Base-by-base conservation (phyloP, 2,888 invertebrate species). In the Pristionchus maxplancki region DNA sequence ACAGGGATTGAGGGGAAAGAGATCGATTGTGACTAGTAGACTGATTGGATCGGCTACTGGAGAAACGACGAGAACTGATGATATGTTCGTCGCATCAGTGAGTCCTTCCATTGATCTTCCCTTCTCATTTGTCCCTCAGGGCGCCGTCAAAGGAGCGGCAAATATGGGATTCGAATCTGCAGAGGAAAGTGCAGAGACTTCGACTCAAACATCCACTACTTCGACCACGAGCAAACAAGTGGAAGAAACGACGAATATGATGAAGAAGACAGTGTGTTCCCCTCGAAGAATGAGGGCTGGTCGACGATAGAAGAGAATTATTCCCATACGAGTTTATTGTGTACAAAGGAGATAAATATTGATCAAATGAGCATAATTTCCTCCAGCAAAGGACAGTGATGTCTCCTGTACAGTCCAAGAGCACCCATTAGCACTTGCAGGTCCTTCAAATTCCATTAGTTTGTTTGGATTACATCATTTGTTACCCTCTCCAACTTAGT, bases 171-270 rank as follows among this genome's bases (percentile, higher is more conserved):
- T 71, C 17, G 71, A 71, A 17, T 34, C 37, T 6, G 37, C 13
- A 24, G 71, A 71, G 37, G 71, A 71, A 40, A 71, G 71, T 71
- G 71, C 71, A 71, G 71, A 37, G 37, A 71, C 34, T 20, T 37
- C 37, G 28, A 71, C 71, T 37, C 71, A 71, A 71, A 37, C 71
- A 71, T 31, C 67, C 15, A 31, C 67, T 8, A 71, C 71, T 34
- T 71, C 37, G 34, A 37, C 71, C 13, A 71, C 37, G 71, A 71
- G 71, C 71, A 71, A 71, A 71, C 71, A 71, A 71, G 9, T 1
- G 34, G 44, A 44, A 48, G 40, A 44, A 9, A 28, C n/a, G 9
- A 78, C n/a, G 9, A 78, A 48, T 44, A 48, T 20, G 24, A 24
- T 44, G n/a, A n/a, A 13, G 78, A 78, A 44, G 44, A 44, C 44